Conservation (phyloP, 2,797 vertebrate genomes). For the Alfaro cultratus region DNA sequence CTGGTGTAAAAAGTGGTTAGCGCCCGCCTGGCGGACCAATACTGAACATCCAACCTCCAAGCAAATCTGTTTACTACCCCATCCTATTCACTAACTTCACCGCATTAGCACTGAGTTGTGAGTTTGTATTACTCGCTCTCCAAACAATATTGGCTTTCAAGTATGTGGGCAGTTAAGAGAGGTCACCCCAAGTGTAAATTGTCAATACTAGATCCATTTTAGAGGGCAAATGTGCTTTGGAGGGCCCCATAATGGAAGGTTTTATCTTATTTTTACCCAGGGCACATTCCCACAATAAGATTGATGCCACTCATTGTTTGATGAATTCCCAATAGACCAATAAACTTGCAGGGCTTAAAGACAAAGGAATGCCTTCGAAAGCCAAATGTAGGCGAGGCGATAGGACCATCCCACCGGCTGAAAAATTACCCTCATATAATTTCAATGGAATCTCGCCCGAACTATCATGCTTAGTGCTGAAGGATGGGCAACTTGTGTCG, state of each 20-base stretch:
- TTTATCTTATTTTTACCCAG: slow-evolving; percentile 82
- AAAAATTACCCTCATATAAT: slow-evolving; percentile 83
- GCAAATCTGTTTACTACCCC: slow-evolving; percentile 51
- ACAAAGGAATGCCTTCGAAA: slow-evolving; percentile 75
- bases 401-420: slow-evolving; percentile 69
- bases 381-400: slow-evolving; percentile 65
- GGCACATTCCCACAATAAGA: slow-evolving; percentile 79
- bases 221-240: slow-evolving; percentile 80
- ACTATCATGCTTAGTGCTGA: slow-evolving; percentile 76
- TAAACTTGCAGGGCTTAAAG: slow-evolving; percentile 79
- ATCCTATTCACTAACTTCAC: slow-evolving; percentile 68
- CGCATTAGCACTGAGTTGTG: slow-evolving; percentile 58
- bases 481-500: slow-evolving; percentile 71
- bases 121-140: slow-evolving; percentile 57
- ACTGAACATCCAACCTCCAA: slow-evolving; percentile 46
- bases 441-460: slow-evolving; percentile 73
- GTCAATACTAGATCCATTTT: slow-evolving; percentile 82
- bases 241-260: slow-evolving; percentile 77
- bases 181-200: slow-evolving; percentile 84
- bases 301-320: slow-evolving; percentile 78
- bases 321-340: slow-evolving; percentile 84
- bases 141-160: slow-evolving; percentile 76
- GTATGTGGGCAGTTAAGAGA: slow-evolving; percentile 79
- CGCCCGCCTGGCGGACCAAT: slow-evolving; percentile 45
- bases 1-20: slow-evolving; percentile 51